These are phyloP conservation scores for Hippolais icterina DNA, from an alignment of 2,113 vertebrate genomes.

Conservation along the genomic window DNA sequence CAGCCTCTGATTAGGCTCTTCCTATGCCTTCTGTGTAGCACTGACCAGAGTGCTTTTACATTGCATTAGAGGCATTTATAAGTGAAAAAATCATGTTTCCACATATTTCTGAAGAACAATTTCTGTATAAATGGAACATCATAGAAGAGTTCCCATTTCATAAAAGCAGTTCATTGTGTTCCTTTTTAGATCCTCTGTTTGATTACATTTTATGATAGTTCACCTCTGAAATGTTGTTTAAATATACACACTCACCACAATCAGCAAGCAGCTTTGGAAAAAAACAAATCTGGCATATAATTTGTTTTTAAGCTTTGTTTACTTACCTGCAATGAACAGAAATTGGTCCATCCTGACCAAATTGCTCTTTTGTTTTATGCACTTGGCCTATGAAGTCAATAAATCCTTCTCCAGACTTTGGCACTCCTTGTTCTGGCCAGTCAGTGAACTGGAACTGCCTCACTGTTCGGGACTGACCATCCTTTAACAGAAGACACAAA, in stretches of 20 bases:
- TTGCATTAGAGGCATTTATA: not conserved
- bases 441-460: conserved; percentile 99
- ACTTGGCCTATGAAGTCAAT: conserved; percentile 99
- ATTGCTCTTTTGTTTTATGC: conserved; percentile 99
- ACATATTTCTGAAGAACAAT: not conserved
- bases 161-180: not conserved
- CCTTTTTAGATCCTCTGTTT: not conserved
- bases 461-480: conserved; percentile 97
- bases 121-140: not conserved
- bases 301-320: not conserved
- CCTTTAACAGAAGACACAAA: conserved; percentile 75
- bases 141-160: not conserved
- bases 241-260: accelerated
- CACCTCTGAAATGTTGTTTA: not conserved
- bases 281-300: not conserved
- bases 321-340: conserved; percentile 98
- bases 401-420: conserved; percentile 98
- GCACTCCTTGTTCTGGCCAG: conserved; percentile 99
- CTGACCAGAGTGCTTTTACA: not conserved
- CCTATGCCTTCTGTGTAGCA: not conserved
- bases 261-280: not conserved
- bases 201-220: not conserved
- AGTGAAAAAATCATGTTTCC: not conserved
- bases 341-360: conserved; percentile 98
- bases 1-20: not conserved